Conservation (phyloP, 2,113 vertebrate genomes). For the Macquaria australasica region DNA sequence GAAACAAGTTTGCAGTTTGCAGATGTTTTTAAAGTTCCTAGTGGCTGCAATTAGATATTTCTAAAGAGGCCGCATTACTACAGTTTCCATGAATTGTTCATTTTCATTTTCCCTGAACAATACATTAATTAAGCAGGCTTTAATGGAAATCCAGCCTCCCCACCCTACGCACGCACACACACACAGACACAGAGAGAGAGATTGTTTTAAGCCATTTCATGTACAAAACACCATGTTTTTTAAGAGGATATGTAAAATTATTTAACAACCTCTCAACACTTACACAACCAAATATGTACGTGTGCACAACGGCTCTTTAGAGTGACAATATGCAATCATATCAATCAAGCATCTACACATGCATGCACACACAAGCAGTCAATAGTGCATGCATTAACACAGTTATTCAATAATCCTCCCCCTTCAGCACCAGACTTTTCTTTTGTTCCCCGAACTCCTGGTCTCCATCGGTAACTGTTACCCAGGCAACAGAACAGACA, state of each 20-base stretch:
- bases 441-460: conserved; percentile 69
- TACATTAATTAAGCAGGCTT: neutral
- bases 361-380: conserved; percentile 1
- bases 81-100: neutral
- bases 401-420: conserved; percentile 68
- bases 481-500: conserved; percentile 81
- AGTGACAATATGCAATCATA: neutral
- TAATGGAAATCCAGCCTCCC: neutral
- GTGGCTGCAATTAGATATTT: neutral
- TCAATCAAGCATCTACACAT: conserved; percentile 11
- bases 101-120: neutral
- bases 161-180: neutral
- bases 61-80: neutral
- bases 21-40: neutral
- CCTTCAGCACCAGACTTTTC: conserved; percentile 63
- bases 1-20: neutral
- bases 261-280: neutral
- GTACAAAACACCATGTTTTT: neutral
- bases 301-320: neutral
- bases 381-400: conserved; percentile 33
- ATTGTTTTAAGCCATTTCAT: neutral
- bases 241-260: neutral
- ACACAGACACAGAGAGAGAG: neutral
- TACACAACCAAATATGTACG: conserved; percentile 1
- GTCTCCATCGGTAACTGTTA: conserved; percentile 84